phyloP scores from a whole-genome alignment of 2,113 vertebrate species.

The Passerina amoena region DNA sequence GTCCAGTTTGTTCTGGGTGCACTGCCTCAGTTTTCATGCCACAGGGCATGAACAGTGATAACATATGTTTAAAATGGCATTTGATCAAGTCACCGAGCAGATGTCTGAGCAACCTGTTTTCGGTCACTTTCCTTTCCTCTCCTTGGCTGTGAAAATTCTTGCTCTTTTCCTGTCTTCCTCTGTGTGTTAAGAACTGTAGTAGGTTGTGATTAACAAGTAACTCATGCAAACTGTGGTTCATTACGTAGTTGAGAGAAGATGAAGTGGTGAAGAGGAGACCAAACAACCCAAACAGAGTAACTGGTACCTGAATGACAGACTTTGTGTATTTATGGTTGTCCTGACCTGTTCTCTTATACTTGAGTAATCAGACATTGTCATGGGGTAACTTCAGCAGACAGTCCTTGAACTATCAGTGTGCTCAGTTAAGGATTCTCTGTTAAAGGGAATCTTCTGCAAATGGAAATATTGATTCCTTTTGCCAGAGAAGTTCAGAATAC shows the following conservation, averaged over 20 bases:
- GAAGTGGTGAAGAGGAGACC: background rate
- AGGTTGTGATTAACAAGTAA: background rate
- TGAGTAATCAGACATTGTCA: background rate
- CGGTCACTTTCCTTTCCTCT: background rate
- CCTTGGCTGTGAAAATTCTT: background rate
- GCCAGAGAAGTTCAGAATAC: background rate
- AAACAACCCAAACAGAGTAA: background rate
- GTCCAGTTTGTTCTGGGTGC: background rate
- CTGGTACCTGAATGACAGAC: background rate
- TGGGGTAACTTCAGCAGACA: background rate
- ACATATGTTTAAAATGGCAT: conserved; percentile 13
- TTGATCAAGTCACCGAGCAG: background rate
- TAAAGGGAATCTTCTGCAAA: background rate
- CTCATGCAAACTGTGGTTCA: background rate
- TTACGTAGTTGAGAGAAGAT: background rate
- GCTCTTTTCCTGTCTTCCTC: background rate
- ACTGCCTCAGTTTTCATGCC: background rate
- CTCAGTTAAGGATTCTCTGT: background rate
- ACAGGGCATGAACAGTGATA: background rate
- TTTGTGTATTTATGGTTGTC: background rate
- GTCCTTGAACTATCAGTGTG: background rate
- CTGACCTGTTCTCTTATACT: background rate
- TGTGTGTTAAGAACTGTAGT: background rate
- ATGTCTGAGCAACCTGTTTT: background rate
- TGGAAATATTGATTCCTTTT: background rate